phyloP scores from a whole-genome alignment of 92 coral and sea anemone species.

The Pocillopora grandis region DNA sequence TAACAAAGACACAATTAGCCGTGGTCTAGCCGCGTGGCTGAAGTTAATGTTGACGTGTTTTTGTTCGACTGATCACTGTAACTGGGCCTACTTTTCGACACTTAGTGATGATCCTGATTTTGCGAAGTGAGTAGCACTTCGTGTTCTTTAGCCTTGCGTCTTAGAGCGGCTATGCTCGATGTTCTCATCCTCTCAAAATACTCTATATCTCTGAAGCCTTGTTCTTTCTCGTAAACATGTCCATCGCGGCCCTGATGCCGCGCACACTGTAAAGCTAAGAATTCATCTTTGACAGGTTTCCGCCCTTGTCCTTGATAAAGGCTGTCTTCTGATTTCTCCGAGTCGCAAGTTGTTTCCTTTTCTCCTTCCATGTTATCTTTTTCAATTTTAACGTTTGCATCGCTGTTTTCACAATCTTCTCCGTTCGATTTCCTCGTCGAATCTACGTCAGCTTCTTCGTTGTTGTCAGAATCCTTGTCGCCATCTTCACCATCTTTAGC shows the following conservation, averaged over 20 bases:
- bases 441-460: constrained; percentile 34
- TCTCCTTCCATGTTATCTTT: background rate
- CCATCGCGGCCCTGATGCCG: constrained; percentile 22
- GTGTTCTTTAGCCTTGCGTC: constrained; percentile 84
- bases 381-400: constrained; percentile 4
- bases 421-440: constrained; percentile 7
- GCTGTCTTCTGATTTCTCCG: constrained; percentile 22
- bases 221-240: constrained; percentile 19
- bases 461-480: constrained; percentile 53
- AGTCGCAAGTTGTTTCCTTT: constrained; percentile 10
- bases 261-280: constrained; percentile 30
- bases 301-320: background rate
- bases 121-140: constrained; percentile 60
- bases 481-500: constrained; percentile 55
- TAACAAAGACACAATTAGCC: background rate
- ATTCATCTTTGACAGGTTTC: constrained; percentile 53
- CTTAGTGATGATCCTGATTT: background rate
- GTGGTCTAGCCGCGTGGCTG: too few species aligned
- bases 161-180: constrained; percentile 80
- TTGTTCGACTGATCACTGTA: background rate
- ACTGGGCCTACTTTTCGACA: background rate
- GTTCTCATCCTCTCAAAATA: constrained; percentile 72
- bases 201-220: constrained; percentile 43
- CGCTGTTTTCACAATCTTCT: constrained; percentile 14
- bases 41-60: background rate